A percentile compares a stretch with the other conserved stretches of the same genome.
Evolutionary conservation across 2,113 vertebrate species (phyloP).

Genomic region (Brachyhypopomus occidentalis): DNA sequence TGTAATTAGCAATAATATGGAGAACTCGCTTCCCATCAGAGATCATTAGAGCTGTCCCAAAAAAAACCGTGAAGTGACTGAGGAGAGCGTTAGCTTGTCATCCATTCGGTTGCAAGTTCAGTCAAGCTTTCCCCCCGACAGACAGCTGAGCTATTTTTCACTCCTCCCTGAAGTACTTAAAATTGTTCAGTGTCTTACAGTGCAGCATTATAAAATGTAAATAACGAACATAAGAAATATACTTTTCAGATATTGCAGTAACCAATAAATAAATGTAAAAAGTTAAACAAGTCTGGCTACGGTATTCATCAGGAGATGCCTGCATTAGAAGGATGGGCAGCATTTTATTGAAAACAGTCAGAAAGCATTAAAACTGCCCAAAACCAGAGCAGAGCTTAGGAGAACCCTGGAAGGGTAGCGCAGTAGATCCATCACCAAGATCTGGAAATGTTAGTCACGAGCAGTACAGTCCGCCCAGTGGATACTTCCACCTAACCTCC

Average conservation of each 20-base stretch:
- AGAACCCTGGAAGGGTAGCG: no score
- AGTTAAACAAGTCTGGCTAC: no score
- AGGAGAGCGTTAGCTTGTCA: conserved; percentile 18
- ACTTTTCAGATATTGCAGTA: no score
- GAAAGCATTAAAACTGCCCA: no score
- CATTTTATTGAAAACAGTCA: background rate
- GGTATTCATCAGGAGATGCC: background rate
- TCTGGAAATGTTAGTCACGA: no score
- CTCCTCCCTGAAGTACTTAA: background rate
- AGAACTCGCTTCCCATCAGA: conserved; percentile 47
- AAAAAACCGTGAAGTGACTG: conserved; percentile 51
- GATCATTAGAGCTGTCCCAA: conserved; percentile 40
- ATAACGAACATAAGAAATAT: background rate
- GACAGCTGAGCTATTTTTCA: background rate
- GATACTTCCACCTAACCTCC: no score
- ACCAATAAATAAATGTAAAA: no score
- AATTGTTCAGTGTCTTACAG: background rate
- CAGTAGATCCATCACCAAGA: no score
- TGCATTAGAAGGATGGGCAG: no score
- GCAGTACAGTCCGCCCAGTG: no score
- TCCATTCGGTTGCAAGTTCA: background rate
- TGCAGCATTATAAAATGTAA: background rate
- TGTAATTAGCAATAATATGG: conserved; percentile 54
- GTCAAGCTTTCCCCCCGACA: background rate
- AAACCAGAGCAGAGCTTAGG: no score